Conservation (phyloP, 2,113 vertebrate species). For the Rafetus swinhoei region DNA sequence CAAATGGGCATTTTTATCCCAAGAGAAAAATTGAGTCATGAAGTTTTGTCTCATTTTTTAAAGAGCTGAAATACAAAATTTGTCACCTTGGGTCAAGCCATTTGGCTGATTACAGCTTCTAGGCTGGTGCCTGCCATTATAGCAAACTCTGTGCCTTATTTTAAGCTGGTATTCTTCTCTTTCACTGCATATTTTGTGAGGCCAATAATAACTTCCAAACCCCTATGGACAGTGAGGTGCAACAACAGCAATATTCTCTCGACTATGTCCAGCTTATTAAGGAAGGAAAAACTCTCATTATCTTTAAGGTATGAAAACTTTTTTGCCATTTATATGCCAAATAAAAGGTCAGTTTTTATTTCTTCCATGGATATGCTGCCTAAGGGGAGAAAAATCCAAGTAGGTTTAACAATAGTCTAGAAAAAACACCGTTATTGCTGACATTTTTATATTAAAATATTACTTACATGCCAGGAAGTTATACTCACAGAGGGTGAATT, state of each 20-base stretch:
- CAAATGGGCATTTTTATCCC: background rate
- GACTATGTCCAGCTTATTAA: background rate
- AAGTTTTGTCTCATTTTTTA: background rate
- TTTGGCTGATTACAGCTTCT: background rate
- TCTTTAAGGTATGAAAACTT: slow-evolving; percentile 12
- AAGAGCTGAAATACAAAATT: background rate
- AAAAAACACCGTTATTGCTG: slow-evolving; percentile 36
- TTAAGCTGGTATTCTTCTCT: background rate
- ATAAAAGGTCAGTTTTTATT: slow-evolving; percentile 46
- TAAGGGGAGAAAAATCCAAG: background rate
- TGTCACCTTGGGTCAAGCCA: background rate
- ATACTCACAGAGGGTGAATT: background rate
- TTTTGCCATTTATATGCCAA: slow-evolving; percentile 37
- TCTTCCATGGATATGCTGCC: slow-evolving; percentile 6
- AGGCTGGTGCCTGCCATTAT: background rate
- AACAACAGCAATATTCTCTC: background rate
- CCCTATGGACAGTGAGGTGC: background rate
- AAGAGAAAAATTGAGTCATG: background rate
- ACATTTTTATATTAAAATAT: slow-evolving; percentile 21
- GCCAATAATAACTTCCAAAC: slow-evolving; percentile 2
- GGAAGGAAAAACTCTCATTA: slow-evolving; percentile 27
- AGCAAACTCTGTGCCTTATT: background rate
- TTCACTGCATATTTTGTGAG: background rate
- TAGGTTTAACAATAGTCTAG: slow-evolving; percentile 47
- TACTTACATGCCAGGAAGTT: background rate